Base-by-base conservation (phyloP, 2,888 invertebrate genomes). In the Serripes groenlandicus region DNA sequence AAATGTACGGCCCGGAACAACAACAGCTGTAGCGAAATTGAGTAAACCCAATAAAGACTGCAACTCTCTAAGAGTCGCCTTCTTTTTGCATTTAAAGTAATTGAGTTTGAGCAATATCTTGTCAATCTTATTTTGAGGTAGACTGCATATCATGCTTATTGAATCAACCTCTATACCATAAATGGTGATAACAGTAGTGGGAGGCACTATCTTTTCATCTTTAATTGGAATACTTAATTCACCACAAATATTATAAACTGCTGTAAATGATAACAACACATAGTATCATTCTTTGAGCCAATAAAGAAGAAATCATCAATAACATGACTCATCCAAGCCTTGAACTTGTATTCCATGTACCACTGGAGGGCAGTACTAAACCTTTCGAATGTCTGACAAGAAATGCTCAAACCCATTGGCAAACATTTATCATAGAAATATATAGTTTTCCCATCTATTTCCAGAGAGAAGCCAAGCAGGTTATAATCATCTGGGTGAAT, bases 391-490 rank as follows among this genome's bases (percentile, higher is more conserved):
- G 52, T 49, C 30, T 70, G 70, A 28, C 70, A 70, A 30, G 26
- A 26, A 30, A 26, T 70, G 30, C 52, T 70, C 15, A 32, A 21
- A 3, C 70, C 70, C 70, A 70, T 70, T 1, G 54, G 30, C 23
- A 74, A 35, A 23, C 54, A 72, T 11, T 18, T 18, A 15, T 58
- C 72, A 21, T n/a, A 23, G 28, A 30, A 58, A 34, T 21, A 72
- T n/a, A n/a, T n/a, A n/a, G n/a, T n/a, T n/a, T n/a, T n/a, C n/a
- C n/a, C n/a, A 1, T 34, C 21, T 15, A 1, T 15, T 4, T 56
- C 35, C 80, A 80, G 78, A 26, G 70, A 28, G 69, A 80, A 83
- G 18, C 80, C 83, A 42, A 77, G 56, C 18, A 78, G 42, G 52
- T 62, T 30, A 18, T 62, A 23, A 58, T 81, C 85, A n/a, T 42